A percentile compares a stretch with the other conserved stretches of the same genome.
These are phyloP conservation scores for Stegana nigrithorax DNA, from an alignment of 2,888 invertebrate genomes.

Conservation along the genomic window DNA sequence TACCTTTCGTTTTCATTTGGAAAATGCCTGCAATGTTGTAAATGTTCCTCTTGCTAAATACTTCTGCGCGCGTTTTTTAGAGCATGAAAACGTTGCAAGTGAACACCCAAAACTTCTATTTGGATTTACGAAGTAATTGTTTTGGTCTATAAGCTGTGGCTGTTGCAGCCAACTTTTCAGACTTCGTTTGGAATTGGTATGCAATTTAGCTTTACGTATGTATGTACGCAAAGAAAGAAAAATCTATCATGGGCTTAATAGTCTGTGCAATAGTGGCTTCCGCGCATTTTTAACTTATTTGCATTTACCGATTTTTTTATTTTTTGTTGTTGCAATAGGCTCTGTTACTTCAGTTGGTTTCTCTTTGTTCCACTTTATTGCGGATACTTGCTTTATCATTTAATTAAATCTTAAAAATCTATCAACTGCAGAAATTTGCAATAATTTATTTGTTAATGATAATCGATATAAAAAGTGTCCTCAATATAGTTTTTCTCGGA, in stretches of 20 bases:
- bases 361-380: slow-evolving; percentile 13
- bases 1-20: slow-evolving; percentile 46
- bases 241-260: slow-evolving; percentile 33
- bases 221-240: slow-evolving; percentile 53
- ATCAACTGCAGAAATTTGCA: too few species aligned
- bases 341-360: slow-evolving; percentile 39
- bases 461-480: too few species aligned
- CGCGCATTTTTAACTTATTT: too few species aligned
- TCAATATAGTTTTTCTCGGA: too few species aligned
- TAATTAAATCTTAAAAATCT: too few species aligned
- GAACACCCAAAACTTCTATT: slow-evolving; percentile 42
- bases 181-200: too few species aligned
- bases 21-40: slow-evolving; percentile 18
- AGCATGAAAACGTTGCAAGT: too few species aligned
- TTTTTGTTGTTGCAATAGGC: too few species aligned
- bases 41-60: slow-evolving; percentile 23
- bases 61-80: slow-evolving; percentile 59
- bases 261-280: too few species aligned
- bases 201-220: too few species aligned
- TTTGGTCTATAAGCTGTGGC: slow-evolving; percentile 53
- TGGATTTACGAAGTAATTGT: slow-evolving; percentile 52
- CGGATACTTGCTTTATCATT: slow-evolving; percentile 14
- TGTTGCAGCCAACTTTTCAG: not conserved
- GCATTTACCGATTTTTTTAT: slow-evolving; percentile 38
- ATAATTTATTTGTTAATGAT: too few species aligned